Conservation (phyloP, 2,797 vertebrate genomes). For the Toxotes lorentzi region DNA sequence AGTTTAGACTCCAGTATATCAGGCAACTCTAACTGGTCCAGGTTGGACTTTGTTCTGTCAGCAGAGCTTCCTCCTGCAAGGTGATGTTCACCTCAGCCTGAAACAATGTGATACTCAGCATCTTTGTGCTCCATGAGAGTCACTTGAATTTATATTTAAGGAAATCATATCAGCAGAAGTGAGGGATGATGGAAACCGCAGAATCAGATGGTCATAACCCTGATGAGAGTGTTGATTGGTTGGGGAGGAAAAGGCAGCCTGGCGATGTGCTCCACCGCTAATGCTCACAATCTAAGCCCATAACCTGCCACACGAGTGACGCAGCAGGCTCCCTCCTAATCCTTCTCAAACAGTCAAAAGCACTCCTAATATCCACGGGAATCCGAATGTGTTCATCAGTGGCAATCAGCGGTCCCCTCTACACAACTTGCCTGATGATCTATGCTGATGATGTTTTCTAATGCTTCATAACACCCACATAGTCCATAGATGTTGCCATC, state of each 20-base stretch:
- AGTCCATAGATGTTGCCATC: conserved; percentile 16
- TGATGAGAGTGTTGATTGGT: conserved; percentile 6
- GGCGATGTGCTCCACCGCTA: conserved; percentile 22
- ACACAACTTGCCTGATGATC: conserved; percentile 35
- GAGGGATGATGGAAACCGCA: conserved; percentile 1
- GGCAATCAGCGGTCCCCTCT: conserved; percentile 38
- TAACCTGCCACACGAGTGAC: conserved; percentile 28
- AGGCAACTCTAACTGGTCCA: not conserved
- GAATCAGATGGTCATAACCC: not conserved
- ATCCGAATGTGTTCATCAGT: conserved; percentile 58
- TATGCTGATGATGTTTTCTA: conserved; percentile 50
- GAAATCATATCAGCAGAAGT: conserved; percentile 27
- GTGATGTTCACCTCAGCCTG: not conserved
- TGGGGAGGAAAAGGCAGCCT: not conserved
- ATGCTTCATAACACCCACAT: conserved; percentile 52
- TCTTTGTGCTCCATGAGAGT: conserved; percentile 1
- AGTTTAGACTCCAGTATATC: not conserved
- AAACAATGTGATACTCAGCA: not conserved
- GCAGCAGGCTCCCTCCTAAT: conserved; percentile 23
- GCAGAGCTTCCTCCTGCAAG: not conserved
- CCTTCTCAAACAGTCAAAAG: conserved; percentile 35
- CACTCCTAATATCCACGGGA: conserved; percentile 40
- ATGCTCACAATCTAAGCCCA: conserved; percentile 38
- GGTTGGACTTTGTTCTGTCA: not conserved
- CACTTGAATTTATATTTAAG: conserved; percentile 13